Conservation (phyloP, 1,140 invertebrate species). For the Aphaenogaster rudis region DNA sequence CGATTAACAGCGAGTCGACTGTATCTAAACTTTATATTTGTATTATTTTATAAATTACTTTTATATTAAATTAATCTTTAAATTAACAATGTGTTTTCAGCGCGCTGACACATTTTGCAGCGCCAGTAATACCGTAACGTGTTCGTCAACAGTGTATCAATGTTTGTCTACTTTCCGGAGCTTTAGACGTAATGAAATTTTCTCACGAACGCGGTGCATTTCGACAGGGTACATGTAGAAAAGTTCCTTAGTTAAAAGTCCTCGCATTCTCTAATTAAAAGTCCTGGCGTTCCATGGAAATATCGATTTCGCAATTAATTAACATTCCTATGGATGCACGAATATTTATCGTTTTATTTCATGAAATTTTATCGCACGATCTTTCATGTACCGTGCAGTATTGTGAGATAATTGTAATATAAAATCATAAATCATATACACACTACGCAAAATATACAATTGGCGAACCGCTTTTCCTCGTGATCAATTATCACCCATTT, state of each 20-base stretch:
- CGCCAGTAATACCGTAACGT: not conserved
- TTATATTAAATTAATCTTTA: constrained; percentile 1
- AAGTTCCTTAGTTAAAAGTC: constrained; percentile 31
- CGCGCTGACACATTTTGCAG: constrained; percentile 24
- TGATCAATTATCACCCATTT: no score
- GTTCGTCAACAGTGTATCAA: constrained; percentile 39
- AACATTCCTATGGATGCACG: constrained; percentile 22
- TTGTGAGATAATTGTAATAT: not conserved
- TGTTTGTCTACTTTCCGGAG: constrained; percentile 61
- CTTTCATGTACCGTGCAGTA: not conserved
- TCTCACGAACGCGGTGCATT: not conserved
- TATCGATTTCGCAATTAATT: constrained; percentile 48
- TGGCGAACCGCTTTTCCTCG: no score
- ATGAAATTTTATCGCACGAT: not conserved
- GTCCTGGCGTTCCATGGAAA: not conserved
- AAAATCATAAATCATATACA: not conserved
- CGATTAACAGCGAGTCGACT: no score
- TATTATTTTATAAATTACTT: not conserved
- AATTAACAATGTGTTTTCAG: not conserved
- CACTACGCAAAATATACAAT: no score
- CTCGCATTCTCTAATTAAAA: not conserved
- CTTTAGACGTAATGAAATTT: constrained; percentile 48
- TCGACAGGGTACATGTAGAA: constrained; percentile 12
- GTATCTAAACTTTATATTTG: not conserved
- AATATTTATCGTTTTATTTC: constrained; percentile 22